Base-by-base conservation (phyloP, 2,888 invertebrate genomes). In the Trichopria drosophilae region DNA sequence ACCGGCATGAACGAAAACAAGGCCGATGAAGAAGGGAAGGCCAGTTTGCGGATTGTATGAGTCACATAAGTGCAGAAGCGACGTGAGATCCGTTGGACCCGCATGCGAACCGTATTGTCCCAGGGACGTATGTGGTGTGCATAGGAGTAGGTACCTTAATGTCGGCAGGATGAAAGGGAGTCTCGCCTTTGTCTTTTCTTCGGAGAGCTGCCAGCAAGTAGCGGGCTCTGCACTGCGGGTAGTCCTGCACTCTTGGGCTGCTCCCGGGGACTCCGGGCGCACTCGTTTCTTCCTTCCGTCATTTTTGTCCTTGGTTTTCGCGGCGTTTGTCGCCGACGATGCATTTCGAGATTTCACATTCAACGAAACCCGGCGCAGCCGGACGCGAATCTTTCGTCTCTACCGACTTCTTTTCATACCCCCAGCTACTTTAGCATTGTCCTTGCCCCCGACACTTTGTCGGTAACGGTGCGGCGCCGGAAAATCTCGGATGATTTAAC, bases 71-170 rank as follows among this genome's bases (percentile, higher is more conserved):
- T 47, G 57, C 53, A 58, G 50, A 62, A 64, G 62, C 68, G 68
- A 70, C 68, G 70, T 69, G 69, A 72, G 73, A 73, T 72, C 73
- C 70, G 70, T 75, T 73, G 73, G 72, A 72, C 74, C 74, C 75
- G 72, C 73, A 74, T 75, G 68, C 65, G 71, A 68, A 71, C 70
- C 71, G 71, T 68, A 74, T 73, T 72, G 73, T 74, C 67, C 67
- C 66, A 49, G 45, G 48, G 46, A 40, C 31, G 40, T 20, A 41
- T 41, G 19, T 28, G 28, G n/a, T n/a, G n/a, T n/a, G n/a, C 18
- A 4, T 12, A 12, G 20, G 28, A 23, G 18, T 43, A 23, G 23
- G 26, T 15, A 23, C 71, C 72, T 70, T 72, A 72, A 73, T 67
- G 73, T 73, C 73, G 73, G 73, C 73, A 71, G 63, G 72, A 72